phyloP scores from a whole-genome alignment of 2,888 invertebrate species.

The Drosophila neoperkinsi region DNA sequence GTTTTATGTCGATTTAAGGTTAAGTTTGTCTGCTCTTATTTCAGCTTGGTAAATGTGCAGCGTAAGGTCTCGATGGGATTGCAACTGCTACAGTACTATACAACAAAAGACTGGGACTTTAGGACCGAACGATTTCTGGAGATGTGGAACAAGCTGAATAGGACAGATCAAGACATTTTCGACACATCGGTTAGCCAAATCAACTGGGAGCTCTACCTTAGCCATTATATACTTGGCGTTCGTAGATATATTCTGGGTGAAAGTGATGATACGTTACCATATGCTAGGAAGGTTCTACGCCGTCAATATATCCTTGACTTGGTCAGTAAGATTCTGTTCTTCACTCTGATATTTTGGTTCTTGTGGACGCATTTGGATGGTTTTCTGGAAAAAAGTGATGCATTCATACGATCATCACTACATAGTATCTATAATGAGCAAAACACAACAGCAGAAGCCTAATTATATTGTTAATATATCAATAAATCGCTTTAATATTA shows the following conservation, averaged over 20 bases:
- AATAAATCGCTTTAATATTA: conserved; percentile 31
- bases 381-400: conserved; percentile 77
- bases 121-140: conserved; percentile 87
- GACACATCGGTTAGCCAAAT: conserved; percentile 86
- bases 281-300: conserved; percentile 86
- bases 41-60: conserved; percentile 88
- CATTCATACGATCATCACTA: conserved; percentile 67
- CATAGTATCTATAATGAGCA: conserved; percentile 61
- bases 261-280: conserved; percentile 90
- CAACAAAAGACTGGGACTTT: conserved; percentile 92
- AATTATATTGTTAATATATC: conserved; percentile 36
- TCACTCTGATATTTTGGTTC: conserved; percentile 78
- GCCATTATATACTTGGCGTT: conserved; percentile 92
- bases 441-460: conserved; percentile 56
- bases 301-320: conserved; percentile 86
- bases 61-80: conserved; percentile 87
- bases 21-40: conserved; percentile 47
- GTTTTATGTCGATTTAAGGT: not conserved
- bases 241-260: conserved; percentile 94
- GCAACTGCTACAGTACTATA: conserved; percentile 90
- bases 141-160: conserved; percentile 86
- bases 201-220: conserved; percentile 89
- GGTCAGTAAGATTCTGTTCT: conserved; percentile 76
- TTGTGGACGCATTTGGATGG: conserved; percentile 83
- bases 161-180: conserved; percentile 88